phyloP scores from a whole-genome alignment of 2,113 vertebrate species.

The Plectropomus leopardus region DNA sequence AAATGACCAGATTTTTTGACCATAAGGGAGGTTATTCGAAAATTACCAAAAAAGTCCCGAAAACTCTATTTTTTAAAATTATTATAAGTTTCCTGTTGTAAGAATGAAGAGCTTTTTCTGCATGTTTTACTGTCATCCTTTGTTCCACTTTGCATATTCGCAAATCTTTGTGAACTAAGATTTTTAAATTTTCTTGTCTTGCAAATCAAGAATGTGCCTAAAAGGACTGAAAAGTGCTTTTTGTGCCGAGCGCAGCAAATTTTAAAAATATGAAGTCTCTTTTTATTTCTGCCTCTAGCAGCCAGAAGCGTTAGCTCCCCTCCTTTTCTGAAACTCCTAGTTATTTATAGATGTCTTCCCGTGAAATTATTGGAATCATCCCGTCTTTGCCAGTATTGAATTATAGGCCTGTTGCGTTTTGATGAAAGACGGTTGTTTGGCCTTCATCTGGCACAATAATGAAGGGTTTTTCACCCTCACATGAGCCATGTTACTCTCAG shows the following conservation, averaged over 20 bases:
- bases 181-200: not conserved
- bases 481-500: constrained; percentile 9
- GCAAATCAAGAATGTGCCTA: constrained; percentile 6
- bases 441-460: constrained; percentile 51
- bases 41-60: too few species aligned
- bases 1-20: too few species aligned
- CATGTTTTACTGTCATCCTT: not conserved
- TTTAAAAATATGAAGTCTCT: not conserved
- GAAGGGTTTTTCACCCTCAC: constrained; percentile 28
- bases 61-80: too few species aligned
- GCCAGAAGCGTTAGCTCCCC: constrained; percentile 15
- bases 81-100: too few species aligned
- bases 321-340: constrained; percentile 24
- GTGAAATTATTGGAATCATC: constrained; percentile 82
- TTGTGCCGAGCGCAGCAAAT: not conserved
- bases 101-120: not conserved
- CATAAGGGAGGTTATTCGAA: too few species aligned
- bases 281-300: constrained; percentile 42
- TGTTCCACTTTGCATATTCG: not conserved
- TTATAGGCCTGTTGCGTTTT: constrained; percentile 73
- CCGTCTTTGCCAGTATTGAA: constrained; percentile 73
- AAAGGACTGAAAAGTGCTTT: not conserved
- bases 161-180: too few species aligned
- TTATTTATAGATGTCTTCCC: constrained; percentile 77
- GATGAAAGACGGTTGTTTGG: constrained; percentile 57